Evolutionary conservation across 2,888 invertebrate genomes (phyloP).

Genomic region (Erannis defoliaria): DNA sequence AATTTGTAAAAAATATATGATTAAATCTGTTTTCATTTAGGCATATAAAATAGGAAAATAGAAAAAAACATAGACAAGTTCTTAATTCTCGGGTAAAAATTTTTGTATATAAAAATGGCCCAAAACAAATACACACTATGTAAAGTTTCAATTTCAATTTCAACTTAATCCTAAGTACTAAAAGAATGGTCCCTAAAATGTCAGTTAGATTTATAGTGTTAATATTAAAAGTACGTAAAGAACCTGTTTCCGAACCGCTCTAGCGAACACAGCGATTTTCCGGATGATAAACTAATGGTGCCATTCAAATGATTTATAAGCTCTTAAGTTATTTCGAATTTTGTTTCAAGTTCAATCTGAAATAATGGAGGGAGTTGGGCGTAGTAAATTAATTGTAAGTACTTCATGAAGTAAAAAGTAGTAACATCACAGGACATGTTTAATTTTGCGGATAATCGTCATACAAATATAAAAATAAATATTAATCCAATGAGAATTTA

Average conservation of each 20-base stretch:
- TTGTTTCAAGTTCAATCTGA: constrained; percentile 9
- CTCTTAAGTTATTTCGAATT: constrained; percentile 13
- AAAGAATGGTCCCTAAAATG: neutral
- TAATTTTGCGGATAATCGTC: neutral
- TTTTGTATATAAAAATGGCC: no score
- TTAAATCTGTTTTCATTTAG: no score
- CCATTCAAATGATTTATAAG: constrained; percentile 26
- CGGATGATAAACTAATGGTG: constrained; percentile 23
- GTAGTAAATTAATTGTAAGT: constrained; percentile 1
- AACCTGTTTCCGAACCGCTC: constrained; percentile 1
- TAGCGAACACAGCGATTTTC: constrained; percentile 21
- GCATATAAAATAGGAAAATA: no score
- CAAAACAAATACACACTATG: no score
- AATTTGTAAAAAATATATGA: no score
- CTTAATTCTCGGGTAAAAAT: no score
- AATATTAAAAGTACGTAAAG: neutral
- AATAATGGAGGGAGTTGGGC: constrained; percentile 11
- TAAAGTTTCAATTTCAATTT: no score
- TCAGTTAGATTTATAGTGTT: neutral
- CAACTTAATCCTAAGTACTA: no score
- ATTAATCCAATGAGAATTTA: no score
- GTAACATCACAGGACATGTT: neutral
- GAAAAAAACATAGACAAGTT: no score
- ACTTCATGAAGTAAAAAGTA: neutral
- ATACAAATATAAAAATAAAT: no score